These are phyloP conservation scores for Mantis religiosa DNA, from an alignment of 2,888 invertebrate species.

Conservation along the genomic window DNA sequence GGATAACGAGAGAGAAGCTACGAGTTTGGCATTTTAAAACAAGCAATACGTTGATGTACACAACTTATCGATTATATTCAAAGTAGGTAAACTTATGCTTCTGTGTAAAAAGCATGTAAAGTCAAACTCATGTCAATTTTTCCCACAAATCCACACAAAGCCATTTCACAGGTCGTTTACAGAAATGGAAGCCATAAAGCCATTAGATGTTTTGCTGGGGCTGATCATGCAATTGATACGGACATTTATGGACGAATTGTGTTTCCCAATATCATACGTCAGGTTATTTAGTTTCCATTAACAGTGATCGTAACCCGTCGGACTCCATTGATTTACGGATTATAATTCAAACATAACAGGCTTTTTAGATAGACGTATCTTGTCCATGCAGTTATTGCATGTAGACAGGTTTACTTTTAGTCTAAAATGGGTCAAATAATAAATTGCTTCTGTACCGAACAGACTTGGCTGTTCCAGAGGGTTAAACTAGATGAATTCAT, in stretches of 20 bases:
- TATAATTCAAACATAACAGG: neutral
- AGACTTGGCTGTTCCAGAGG: neutral
- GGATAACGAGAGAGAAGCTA: too few species aligned
- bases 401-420: neutral
- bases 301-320: neutral
- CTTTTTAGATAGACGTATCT: neutral
- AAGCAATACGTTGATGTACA: too few species aligned
- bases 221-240: neutral
- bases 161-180: neutral
- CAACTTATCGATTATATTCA: too few species aligned
- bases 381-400: neutral
- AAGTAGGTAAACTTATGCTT: too few species aligned
- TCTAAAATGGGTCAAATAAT: neutral
- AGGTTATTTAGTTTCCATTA: neutral
- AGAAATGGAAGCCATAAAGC: neutral
- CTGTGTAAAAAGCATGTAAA: too few species aligned
- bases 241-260: neutral
- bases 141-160: neutral
- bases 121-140: neutral
- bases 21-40: too few species aligned
- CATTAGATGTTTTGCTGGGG: neutral
- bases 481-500: neutral
- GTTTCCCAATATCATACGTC: neutral
- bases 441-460: neutral
- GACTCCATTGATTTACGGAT: neutral